Percentiles rank a stretch among this genome's conserved stretches.
Conservation (phyloP, 2,113 vertebrate species). For the Coreoperca whiteheadi region DNA sequence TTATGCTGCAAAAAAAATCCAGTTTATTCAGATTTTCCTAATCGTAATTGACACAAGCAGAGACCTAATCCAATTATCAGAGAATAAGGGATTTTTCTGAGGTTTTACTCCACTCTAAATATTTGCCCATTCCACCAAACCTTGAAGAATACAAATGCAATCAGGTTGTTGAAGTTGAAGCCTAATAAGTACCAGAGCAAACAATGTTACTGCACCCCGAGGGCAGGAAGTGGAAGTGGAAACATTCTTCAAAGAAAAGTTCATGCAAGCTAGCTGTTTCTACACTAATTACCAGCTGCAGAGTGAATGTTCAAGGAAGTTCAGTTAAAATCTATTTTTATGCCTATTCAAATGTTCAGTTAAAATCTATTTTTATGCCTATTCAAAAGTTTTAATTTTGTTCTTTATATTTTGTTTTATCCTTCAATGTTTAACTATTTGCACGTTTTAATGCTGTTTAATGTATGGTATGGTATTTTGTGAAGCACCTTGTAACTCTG, state of each 20-base stretch:
- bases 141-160: slow-evolving; percentile 37
- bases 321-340: slow-evolving; percentile 13
- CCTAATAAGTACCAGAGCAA: slow-evolving; percentile 74
- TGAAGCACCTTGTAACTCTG: no score
- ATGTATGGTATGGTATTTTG: no score
- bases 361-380: no score
- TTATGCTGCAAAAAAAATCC: slow-evolving; percentile 35
- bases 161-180: slow-evolving; percentile 48
- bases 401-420: no score
- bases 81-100: slow-evolving; percentile 5
- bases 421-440: no score
- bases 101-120: slow-evolving; percentile 10
- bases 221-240: slow-evolving; percentile 74
- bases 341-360: no score
- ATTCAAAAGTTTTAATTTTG: no score
- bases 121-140: neutral
- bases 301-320: slow-evolving; percentile 34
- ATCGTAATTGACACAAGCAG: slow-evolving; percentile 39
- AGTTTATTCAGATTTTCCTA: slow-evolving; percentile 11
- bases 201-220: slow-evolving; percentile 56
- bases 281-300: slow-evolving; percentile 67
- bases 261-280: slow-evolving; percentile 32
- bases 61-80: slow-evolving; percentile 45
- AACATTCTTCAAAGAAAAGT: slow-evolving; percentile 72
- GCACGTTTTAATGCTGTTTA: no score